Evolutionary conservation across 1,140 invertebrate genomes (phyloP).

Genomic region (Thaumetopoea pityocampa): DNA sequence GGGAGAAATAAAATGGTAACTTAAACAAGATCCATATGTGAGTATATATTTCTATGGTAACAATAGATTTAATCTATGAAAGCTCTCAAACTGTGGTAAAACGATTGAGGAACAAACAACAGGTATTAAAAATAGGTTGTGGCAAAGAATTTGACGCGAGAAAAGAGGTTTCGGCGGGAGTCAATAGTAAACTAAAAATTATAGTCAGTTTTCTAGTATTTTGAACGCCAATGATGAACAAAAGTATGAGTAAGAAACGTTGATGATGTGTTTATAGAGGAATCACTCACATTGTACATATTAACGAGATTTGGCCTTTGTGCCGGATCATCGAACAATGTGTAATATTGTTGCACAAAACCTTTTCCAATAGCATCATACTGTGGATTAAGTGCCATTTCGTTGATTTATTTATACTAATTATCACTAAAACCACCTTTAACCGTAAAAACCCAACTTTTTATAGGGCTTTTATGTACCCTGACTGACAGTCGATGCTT

Average conservation of each 20-base stretch:
- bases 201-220: too few species aligned
- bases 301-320: constrained; percentile 88
- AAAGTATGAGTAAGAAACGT: too few species aligned
- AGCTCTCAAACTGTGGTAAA: too few species aligned
- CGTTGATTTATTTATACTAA: constrained; percentile 36
- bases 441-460: constrained; percentile 34
- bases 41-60: too few species aligned
- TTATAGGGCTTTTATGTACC: constrained; percentile 28
- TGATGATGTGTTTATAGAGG: not conserved
- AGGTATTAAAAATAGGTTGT: too few species aligned
- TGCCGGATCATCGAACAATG: constrained; percentile 90
- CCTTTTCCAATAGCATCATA: constrained; percentile 95
- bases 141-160: not conserved
- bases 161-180: constrained; percentile 21
- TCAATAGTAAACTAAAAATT: constrained; percentile 14
- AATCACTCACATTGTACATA: constrained; percentile 93
- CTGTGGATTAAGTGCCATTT: constrained; percentile 90
- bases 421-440: constrained; percentile 28
- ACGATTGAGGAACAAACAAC: too few species aligned
- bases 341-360: constrained; percentile 95
- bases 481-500: too few species aligned
- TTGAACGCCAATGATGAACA: too few species aligned
- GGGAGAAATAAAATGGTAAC: not conserved
- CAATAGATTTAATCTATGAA: too few species aligned
- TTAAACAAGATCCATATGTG: too few species aligned